Conservation (phyloP, 2,888 invertebrate genomes). For the Orthosia gracilis region DNA sequence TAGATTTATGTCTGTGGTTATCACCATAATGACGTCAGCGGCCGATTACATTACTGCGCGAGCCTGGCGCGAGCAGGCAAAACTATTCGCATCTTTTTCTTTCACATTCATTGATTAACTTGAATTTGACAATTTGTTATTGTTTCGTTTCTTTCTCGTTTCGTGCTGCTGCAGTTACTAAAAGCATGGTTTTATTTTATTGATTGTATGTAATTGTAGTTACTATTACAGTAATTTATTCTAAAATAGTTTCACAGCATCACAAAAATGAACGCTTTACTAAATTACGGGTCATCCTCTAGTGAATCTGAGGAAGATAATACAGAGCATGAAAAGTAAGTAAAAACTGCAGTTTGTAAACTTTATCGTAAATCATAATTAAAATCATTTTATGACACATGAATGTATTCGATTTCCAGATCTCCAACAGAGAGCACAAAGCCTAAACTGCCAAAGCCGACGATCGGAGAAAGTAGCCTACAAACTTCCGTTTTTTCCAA, state of each 20-base stretch:
- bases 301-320: conserved; percentile 89
- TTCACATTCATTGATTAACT: conserved; percentile 58
- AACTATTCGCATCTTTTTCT: conserved; percentile 42
- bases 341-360: conserved; percentile 18
- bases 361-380: conserved; percentile 5
- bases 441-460: conserved; percentile 92
- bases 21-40: conserved; percentile 15
- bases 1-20: too few species aligned
- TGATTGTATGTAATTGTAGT: conserved; percentile 23
- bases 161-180: background rate
- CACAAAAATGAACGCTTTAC: conserved; percentile 92
- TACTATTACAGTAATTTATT: conserved; percentile 19
- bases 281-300: conserved; percentile 92
- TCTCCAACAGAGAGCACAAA: conserved; percentile 70
- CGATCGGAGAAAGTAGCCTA: conserved; percentile 90
- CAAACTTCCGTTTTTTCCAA: conserved; percentile 96
- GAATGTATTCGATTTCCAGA: conserved; percentile 62
- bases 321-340: conserved; percentile 83
- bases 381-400: background rate
- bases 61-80: conserved; percentile 20
- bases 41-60: conserved; percentile 20
- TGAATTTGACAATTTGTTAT: conserved; percentile 51
- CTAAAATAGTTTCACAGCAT: conserved; percentile 18
- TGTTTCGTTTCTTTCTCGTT: conserved; percentile 23
- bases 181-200: conserved; percentile 47